These are phyloP conservation scores for Cossypha dichroa DNA, from an alignment of 2,797 vertebrate species.

Conservation along the genomic window DNA sequence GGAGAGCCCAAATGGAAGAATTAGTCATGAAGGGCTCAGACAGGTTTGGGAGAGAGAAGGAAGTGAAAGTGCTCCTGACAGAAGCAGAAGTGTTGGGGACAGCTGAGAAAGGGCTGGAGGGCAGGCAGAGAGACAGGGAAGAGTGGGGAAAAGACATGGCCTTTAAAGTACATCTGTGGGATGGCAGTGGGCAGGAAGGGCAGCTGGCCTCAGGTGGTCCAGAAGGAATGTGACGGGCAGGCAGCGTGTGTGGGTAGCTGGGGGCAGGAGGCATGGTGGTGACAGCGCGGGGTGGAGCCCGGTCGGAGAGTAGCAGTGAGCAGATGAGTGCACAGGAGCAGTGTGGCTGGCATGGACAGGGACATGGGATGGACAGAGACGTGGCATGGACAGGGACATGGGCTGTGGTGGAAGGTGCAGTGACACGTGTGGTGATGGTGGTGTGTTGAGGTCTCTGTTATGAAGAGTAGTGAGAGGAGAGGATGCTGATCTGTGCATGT, in stretches of 20 bases:
- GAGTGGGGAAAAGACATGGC: background rate
- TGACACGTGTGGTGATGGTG: accelerated
- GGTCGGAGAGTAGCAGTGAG: background rate
- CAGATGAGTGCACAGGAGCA: background rate
- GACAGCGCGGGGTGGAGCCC: background rate
- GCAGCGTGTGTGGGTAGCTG: accelerated
- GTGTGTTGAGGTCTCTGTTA: accelerated
- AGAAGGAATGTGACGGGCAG: background rate
- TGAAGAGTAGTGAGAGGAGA: background rate
- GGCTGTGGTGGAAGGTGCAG: background rate
- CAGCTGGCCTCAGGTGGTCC: background rate
- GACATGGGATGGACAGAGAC: accelerated
- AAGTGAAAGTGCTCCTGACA: background rate
- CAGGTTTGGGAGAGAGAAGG: background rate
- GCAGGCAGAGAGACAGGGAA: background rate
- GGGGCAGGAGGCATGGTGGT: background rate
- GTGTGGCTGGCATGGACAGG: background rate
- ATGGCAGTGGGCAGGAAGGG: background rate
- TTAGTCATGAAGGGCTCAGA: background rate
- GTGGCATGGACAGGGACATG: background rate
- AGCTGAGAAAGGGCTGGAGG: background rate
- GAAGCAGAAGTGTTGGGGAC: background rate
- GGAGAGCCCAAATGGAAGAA: background rate
- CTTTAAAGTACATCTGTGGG: accelerated
- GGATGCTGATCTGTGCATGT: background rate